A percentile compares a stretch with the other conserved stretches of the same genome.
Evolutionary conservation across 2,797 vertebrate species (phyloP).

Genomic region (Hydrophis major): DNA sequence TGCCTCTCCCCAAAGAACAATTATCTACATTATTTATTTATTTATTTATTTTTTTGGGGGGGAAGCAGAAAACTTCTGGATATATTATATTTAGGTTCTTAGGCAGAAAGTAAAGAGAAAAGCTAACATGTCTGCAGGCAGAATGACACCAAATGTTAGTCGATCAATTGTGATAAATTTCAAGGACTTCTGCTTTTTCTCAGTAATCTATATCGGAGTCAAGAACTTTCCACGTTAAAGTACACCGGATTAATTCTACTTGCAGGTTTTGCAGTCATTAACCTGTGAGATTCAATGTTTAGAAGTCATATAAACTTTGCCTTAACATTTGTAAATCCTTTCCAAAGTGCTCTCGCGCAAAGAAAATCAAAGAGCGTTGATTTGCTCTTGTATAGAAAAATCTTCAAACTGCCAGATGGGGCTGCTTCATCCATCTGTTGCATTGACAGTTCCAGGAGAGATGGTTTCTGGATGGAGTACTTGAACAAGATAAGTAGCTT

Average conservation of each 20-base stretch:
- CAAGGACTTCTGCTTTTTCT: not conserved
- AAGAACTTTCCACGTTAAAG: not conserved
- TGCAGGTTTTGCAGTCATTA: not conserved
- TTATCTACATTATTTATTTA: not conserved
- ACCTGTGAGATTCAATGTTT: not conserved
- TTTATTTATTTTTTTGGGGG: not conserved
- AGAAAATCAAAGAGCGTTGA: slow-evolving; percentile 35
- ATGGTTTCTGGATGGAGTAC: slow-evolving; percentile 7
- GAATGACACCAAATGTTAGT: not conserved
- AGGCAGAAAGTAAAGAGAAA: not conserved
- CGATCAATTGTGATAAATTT: not conserved
- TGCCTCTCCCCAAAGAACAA: not conserved
- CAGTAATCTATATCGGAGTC: not conserved
- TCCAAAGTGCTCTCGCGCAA: slow-evolving; percentile 40
- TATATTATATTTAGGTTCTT: not conserved
- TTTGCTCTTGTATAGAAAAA: slow-evolving; percentile 31
- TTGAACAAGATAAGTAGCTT: slow-evolving; percentile 39
- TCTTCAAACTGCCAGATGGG: slow-evolving; percentile 56
- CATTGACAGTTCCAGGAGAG: slow-evolving; percentile 40
- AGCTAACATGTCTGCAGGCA: fast-evolving
- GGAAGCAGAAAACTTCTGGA: not conserved
- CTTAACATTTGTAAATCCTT: slow-evolving; percentile 42
- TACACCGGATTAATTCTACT: not conserved
- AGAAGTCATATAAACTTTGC: slow-evolving; percentile 24
- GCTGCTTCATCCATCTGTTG: slow-evolving; percentile 50